These are phyloP conservation scores for Amblyraja radiata DNA, from an alignment of 2,797 vertebrate species.

Conservation along the genomic window DNA sequence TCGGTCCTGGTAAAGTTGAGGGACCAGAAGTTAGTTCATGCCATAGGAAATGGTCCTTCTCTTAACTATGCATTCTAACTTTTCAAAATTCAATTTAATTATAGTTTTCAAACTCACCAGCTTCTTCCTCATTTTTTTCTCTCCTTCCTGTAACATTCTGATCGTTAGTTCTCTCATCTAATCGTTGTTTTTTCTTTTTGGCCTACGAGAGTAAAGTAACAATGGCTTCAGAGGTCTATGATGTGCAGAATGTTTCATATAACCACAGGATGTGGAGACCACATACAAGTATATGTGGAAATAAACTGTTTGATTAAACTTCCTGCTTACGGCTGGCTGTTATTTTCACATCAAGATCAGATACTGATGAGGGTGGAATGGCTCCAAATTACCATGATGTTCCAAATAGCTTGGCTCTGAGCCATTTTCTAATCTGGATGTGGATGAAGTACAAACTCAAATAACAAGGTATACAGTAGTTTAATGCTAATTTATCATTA, in stretches of 20 bases:
- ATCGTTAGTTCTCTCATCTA: background rate
- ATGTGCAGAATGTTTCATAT: background rate
- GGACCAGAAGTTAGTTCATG: background rate
- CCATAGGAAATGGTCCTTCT: background rate
- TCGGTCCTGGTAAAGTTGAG: background rate
- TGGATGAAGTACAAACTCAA: slow-evolving; percentile 7
- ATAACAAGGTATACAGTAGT: background rate
- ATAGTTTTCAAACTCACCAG: slow-evolving; percentile 34
- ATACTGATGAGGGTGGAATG: background rate
- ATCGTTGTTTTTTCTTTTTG: slow-evolving; percentile 18
- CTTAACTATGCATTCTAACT: background rate
- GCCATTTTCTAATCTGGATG: background rate
- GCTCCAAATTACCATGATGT: background rate
- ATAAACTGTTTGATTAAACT: slow-evolving; percentile 1
- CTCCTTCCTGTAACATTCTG: slow-evolving; percentile 22
- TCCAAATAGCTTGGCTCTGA: background rate
- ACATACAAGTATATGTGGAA: background rate
- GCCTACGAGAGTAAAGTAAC: slow-evolving; percentile 6
- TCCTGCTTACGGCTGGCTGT: background rate
- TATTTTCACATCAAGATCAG: background rate
- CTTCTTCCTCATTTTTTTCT: slow-evolving; percentile 26
- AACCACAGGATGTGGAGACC: background rate
- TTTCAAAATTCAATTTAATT: background rate
- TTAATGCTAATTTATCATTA: slow-evolving; percentile 22
- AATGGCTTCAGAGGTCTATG: background rate